Conservation (phyloP, 2,113 vertebrate species). For the Heterochromis multidens region DNA sequence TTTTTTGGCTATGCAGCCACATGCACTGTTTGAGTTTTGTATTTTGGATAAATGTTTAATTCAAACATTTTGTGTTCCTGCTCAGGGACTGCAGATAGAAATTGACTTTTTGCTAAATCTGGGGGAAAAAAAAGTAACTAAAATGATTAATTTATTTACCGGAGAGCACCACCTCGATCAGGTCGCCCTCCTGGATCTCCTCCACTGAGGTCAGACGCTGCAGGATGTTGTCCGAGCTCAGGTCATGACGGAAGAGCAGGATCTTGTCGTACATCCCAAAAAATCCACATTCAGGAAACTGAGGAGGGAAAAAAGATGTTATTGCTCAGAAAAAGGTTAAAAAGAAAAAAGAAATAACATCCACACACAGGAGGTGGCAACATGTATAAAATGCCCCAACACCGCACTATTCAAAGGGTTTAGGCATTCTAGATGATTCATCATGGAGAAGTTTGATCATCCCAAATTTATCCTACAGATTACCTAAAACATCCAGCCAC, state of each 20-base stretch:
- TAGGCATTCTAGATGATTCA: not conserved
- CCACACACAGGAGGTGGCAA: not conserved
- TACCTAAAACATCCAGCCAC: not conserved
- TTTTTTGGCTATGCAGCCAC: not conserved
- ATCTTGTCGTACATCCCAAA: slow-evolving; percentile 94
- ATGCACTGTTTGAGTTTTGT: not conserved
- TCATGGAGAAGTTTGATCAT: not conserved
- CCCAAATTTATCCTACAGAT: not conserved
- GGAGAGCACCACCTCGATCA: slow-evolving; percentile 90
- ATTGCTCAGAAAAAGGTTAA: not conserved
- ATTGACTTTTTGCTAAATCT: too few species aligned
- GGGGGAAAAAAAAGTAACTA: not conserved
- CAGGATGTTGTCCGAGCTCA: slow-evolving; percentile 90
- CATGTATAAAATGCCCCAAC: not conserved
- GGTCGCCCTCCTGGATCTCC: slow-evolving; percentile 89
- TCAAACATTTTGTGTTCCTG: not conserved
- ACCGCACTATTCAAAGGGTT: not conserved
- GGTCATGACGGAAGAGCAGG: slow-evolving; percentile 90
- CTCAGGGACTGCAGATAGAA: not conserved
- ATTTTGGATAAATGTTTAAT: not conserved
- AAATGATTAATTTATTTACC: slow-evolving; percentile 61
- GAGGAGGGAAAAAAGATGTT: slow-evolving; percentile 36
- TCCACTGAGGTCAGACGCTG: slow-evolving; percentile 85
- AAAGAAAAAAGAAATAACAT: not conserved
- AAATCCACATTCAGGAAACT: slow-evolving; percentile 94